These are phyloP conservation scores for Vanacampus margaritifer DNA, from an alignment of 2,113 vertebrate genomes.

Conservation along the genomic window DNA sequence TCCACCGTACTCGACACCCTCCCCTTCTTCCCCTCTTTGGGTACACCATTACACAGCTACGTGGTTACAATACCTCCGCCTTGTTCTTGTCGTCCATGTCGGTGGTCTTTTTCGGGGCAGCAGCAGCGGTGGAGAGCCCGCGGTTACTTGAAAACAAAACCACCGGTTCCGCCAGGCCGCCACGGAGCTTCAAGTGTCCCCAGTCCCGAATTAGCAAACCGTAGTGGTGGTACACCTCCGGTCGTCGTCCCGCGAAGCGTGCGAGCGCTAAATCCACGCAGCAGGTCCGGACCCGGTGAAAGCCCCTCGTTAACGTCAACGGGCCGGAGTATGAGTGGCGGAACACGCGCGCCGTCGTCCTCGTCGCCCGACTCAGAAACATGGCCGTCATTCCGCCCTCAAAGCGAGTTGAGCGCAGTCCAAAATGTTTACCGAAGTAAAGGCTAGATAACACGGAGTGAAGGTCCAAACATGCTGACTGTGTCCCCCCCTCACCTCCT, in stretches of 20 bases:
- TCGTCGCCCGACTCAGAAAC: neutral
- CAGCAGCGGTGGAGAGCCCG: neutral
- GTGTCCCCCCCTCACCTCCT: too few species aligned
- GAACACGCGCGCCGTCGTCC: neutral
- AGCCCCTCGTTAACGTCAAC: conserved; percentile 2
- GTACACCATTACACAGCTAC: neutral
- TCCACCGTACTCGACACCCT: neutral
- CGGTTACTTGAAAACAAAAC: neutral
- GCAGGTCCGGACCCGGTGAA: neutral
- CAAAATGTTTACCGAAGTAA: neutral
- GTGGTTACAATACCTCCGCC: neutral
- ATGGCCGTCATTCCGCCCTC: conserved; percentile 1
- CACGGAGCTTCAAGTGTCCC: neutral
- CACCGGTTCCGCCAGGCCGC: neutral
- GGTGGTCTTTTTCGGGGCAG: neutral
- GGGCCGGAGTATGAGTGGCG: neutral
- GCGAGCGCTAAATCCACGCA: neutral
- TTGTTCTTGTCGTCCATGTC: neutral
- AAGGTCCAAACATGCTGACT: neutral
- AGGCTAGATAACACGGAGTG: neutral
- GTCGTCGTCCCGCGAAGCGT: neutral
- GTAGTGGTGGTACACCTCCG: neutral
- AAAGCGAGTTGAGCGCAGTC: neutral
- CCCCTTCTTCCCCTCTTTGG: neutral
- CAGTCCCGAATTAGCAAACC: neutral